Percentiles rank a stretch among this genome's conserved stretches.
These are phyloP conservation scores for Oryzias dopingdopingensis DNA, from an alignment of 2,797 vertebrate genomes.

Conservation along the genomic window DNA sequence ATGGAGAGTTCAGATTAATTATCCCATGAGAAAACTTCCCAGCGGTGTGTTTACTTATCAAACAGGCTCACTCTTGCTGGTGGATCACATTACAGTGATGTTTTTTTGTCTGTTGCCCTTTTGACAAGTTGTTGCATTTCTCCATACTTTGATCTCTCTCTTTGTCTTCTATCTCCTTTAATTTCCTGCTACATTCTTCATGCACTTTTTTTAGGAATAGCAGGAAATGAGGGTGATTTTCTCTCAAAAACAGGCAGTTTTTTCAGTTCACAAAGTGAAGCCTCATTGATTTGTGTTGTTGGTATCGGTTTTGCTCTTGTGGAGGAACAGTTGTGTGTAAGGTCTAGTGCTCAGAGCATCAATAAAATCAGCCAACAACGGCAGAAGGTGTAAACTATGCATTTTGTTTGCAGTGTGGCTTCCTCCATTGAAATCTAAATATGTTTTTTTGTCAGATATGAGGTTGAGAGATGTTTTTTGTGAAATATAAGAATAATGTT, in stretches of 20 bases:
- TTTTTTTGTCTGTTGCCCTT: slow-evolving; percentile 23
- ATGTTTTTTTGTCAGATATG: no score
- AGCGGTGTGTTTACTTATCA: slow-evolving; percentile 43
- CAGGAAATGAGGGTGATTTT: slow-evolving; percentile 1
- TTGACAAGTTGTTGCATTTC: neutral
- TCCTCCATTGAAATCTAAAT: no score
- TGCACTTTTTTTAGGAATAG: slow-evolving; percentile 9
- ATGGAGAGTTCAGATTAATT: slow-evolving; percentile 20
- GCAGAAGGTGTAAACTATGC: no score
- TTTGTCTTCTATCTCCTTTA: slow-evolving; percentile 7
- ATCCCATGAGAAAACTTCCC: slow-evolving; percentile 11
- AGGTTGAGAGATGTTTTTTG: no score
- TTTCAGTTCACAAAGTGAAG: neutral
- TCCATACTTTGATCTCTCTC: neutral
- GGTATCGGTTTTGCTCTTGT: no score
- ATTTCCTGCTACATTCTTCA: slow-evolving; percentile 3
- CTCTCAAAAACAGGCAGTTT: neutral
- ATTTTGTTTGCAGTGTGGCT: no score
- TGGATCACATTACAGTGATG: slow-evolving; percentile 20
- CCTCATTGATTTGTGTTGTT: neutral
- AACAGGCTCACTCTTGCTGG: slow-evolving; percentile 33
- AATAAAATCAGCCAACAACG: no score
- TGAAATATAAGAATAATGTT: no score
- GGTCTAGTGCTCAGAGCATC: no score
- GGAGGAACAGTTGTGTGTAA: no score